Percentiles rank a stretch among this genome's conserved stretches.
Conservation (phyloP, 2,888 invertebrate genomes). For the Schrankia costaestrigalis region DNA sequence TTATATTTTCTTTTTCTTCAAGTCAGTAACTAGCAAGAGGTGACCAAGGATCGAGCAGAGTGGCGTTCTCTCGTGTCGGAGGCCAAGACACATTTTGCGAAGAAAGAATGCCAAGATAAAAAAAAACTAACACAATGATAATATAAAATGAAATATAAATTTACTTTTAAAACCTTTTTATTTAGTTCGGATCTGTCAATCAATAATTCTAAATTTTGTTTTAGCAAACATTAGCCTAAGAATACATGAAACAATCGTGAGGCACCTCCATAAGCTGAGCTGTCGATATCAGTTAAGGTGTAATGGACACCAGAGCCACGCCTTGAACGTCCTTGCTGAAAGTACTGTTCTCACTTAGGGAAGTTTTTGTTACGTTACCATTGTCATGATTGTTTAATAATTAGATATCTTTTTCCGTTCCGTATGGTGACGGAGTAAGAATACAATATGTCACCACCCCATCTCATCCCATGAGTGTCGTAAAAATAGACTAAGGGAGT, state of each 20-base stretch:
- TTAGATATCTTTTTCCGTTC: not conserved
- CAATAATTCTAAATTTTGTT: conserved; percentile 20
- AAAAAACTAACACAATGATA: too few species aligned
- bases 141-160: too few species aligned
- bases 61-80: too few species aligned
- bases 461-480: too few species aligned
- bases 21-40: too few species aligned
- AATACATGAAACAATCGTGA: conserved; percentile 40
- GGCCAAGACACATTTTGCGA: too few species aligned
- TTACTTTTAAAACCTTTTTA: not conserved
- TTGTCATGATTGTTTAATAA: not conserved
- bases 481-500: too few species aligned
- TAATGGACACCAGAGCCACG: conserved; percentile 57
- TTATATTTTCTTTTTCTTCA: too few species aligned
- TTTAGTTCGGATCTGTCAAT: conserved; percentile 6
- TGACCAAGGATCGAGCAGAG: too few species aligned
- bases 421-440: too few species aligned
- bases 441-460: too few species aligned
- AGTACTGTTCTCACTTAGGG: conserved; percentile 14
- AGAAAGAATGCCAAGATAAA: too few species aligned
- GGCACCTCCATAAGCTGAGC: conserved; percentile 47
- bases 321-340: conserved; percentile 35
- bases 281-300: conserved; percentile 64
- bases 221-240: conserved; percentile 24
- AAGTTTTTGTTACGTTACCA: conserved; percentile 16